Conservation (phyloP, 2,888 invertebrate species). For the Liopterus haemorrhoidalis region DNA sequence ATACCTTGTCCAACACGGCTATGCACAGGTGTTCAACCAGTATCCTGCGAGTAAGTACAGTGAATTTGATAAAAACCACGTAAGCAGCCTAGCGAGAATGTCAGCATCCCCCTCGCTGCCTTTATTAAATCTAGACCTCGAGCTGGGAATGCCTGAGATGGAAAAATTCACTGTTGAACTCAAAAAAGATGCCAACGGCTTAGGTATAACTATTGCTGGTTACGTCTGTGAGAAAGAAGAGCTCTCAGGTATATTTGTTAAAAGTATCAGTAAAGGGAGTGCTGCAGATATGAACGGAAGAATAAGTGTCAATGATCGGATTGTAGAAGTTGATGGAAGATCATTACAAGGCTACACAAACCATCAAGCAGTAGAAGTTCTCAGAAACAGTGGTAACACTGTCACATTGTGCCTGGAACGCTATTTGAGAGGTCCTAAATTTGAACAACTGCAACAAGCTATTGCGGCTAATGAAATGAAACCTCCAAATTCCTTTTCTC, state of each 20-base stretch:
- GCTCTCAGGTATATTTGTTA: conserved; percentile 96
- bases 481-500: conserved; percentile 50
- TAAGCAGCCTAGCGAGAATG: conserved; percentile 41
- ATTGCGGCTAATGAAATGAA: conserved; percentile 76
- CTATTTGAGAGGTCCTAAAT: conserved; percentile 84
- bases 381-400: conserved; percentile 86
- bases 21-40: conserved; percentile 64
- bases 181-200: conserved; percentile 86
- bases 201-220: conserved; percentile 93
- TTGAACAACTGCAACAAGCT: conserved; percentile 80
- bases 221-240: conserved; percentile 98
- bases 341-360: conserved; percentile 93
- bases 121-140: conserved; percentile 50
- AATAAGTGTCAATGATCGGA: conserved; percentile 95
- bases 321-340: conserved; percentile 94
- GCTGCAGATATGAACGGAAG: conserved; percentile 90
- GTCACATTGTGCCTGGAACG: conserved; percentile 86
- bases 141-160: conserved; percentile 79
- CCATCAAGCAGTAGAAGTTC: conserved; percentile 93
- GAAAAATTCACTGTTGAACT: conserved; percentile 91
- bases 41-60: conserved; percentile 33
- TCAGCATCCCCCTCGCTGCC: conserved; percentile 47
- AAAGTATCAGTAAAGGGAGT: conserved; percentile 93
- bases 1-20: conserved; percentile 77
- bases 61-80: conserved; percentile 44